Base-by-base conservation (phyloP, 2,888 invertebrate genomes). In the Julus scanicus region DNA sequence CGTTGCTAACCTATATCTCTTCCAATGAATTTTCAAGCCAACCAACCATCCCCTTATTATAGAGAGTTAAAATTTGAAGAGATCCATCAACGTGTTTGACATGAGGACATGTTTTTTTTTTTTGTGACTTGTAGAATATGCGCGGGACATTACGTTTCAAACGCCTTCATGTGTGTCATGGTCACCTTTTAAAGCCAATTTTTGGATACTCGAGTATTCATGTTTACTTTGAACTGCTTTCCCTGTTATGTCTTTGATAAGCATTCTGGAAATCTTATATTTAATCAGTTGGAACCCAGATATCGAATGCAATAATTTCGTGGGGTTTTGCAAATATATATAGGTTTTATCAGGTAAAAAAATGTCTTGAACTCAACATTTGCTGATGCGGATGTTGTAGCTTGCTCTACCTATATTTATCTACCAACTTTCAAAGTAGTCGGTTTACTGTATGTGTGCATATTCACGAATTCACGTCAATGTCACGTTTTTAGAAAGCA, bases 321-420 rank as follows among this genome's bases (percentile, higher is more conserved):
- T 29, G 6, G 37, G 6, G 2, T 37, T 80, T 80, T n/a, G 37
- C 80, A 80, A 37, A 80, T 80, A 8, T 9, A 80, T n/a, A n/a
- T n/a, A n/a, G n/a, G 63, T n/a, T 53, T 63, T 80, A 80, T 80
- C 80, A 20, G 80, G 80, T 80, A 8, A 71, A 71, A 71, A 17
- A 29, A 29, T 71, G 71, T 8, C 71, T 71, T 29, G 29, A 29
- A 29, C 20, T 71, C 71, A 71, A 71, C 71, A 71, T 29, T 71
- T 80, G 37, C 80, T 80, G 80, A 80, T 80, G 80, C 80, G 80
- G 80, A 80, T 80, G 80, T 80, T 80, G 80, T 80, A 37, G 37
- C 37, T 20, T 11, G n/a, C n/a, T n/a, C n/a, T 80, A 80, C 80
- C 80, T 80, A 80, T 80, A 37, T 80, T 80, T 63, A 63, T 63